phyloP scores from a whole-genome alignment of 2,113 vertebrate genomes.

The Dromiciops gliroides region DNA sequence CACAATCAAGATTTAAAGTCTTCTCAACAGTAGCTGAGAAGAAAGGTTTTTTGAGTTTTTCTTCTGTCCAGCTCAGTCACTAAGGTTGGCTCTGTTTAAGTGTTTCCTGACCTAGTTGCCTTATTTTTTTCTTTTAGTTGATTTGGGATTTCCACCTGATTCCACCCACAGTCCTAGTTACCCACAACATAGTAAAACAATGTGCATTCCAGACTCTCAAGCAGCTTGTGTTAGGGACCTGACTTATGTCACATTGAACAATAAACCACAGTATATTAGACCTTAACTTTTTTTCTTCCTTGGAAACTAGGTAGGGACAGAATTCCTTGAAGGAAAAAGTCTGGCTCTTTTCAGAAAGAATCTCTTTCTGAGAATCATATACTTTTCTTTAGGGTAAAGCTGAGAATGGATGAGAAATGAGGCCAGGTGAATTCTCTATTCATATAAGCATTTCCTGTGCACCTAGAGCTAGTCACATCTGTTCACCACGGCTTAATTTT shows the following conservation, averaged over 20 bases:
- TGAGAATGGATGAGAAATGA: neutral
- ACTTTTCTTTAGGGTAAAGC: slow-evolving; percentile 30
- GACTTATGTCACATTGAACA: neutral
- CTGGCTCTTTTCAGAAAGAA: slow-evolving; percentile 16
- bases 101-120: neutral
- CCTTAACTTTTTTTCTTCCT: slow-evolving; percentile 40
- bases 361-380: slow-evolving; percentile 39
- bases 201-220: neutral
- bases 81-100: neutral
- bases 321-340: slow-evolving; percentile 4
- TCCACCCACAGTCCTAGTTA: neutral
- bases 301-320: neutral
- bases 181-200: neutral
- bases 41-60: neutral
- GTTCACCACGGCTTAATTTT: slow-evolving; percentile 9
- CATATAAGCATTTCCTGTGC: neutral
- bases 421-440: neutral
- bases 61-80: neutral
- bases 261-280: neutral
- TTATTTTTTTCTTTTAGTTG: slow-evolving; percentile 15
- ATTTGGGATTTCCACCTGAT: slow-evolving; percentile 46
- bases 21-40: neutral
- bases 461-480: neutral
- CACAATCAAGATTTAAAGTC: neutral
- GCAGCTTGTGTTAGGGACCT: neutral